These are phyloP conservation scores for Bombus cullumanus DNA, from an alignment of 1,140 invertebrate species.

Conservation along the genomic window DNA sequence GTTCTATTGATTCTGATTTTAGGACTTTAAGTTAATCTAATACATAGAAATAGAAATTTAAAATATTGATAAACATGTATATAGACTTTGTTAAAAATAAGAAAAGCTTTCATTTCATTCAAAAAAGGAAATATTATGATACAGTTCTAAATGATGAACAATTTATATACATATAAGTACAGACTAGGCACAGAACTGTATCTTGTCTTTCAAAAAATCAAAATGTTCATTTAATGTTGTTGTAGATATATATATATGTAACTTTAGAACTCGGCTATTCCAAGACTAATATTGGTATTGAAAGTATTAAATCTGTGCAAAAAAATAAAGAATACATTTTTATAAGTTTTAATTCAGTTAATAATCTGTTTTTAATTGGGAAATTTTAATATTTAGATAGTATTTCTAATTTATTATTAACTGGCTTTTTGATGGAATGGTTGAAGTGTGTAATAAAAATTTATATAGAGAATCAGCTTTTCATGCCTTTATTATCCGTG, in stretches of 20 bases:
- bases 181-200: too few species aligned
- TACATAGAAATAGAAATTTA: neutral
- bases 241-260: neutral
- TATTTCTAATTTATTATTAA: neutral
- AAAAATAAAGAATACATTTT: neutral
- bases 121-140: neutral
- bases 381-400: neutral
- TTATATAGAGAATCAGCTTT: neutral
- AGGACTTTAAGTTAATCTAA: neutral
- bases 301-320: neutral
- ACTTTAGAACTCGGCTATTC: neutral
- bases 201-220: neutral
- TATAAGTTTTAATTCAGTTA: neutral
- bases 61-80: neutral
- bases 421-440: neutral
- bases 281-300: neutral
- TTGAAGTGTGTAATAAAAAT: neutral
- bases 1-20: neutral
- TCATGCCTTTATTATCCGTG: slow-evolving; percentile 7
- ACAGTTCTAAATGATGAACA: neutral
- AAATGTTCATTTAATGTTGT: neutral
- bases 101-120: neutral
- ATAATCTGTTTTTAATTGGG: neutral
- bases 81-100: neutral
- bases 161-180: neutral